Evolutionary conservation across 2,888 invertebrate species (phyloP).

Genomic region (Megaustenia siamemsis): DNA sequence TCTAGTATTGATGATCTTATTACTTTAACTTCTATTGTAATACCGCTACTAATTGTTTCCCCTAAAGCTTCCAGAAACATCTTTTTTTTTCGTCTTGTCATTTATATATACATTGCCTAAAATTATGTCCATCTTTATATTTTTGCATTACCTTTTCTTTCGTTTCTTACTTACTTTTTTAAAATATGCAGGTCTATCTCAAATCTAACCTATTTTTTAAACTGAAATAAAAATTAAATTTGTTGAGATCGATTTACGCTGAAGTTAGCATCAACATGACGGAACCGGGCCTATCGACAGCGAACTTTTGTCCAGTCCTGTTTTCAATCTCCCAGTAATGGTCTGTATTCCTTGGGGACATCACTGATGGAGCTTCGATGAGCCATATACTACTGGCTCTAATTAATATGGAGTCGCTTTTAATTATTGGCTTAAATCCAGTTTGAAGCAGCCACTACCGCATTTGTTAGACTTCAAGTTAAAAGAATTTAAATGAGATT

Average conservation of each 20-base stretch:
- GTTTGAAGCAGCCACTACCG: not conserved
- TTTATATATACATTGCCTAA: too few species aligned
- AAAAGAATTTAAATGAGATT: not conserved
- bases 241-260: not conserved
- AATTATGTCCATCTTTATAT: too few species aligned
- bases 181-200: too few species aligned
- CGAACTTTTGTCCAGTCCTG: not conserved
- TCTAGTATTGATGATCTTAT: too few species aligned
- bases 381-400: not conserved
- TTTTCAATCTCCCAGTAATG: slow-evolving; percentile 8
- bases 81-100: too few species aligned
- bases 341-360: not conserved
- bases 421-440: not conserved
- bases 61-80: too few species aligned
- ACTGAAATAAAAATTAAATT: not conserved
- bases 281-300: not conserved
- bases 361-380: too few species aligned
- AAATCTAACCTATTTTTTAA: not conserved
- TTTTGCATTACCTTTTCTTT: too few species aligned
- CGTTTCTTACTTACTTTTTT: too few species aligned
- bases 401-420: slow-evolving; percentile 18
- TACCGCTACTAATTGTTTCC: too few species aligned
- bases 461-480: not conserved
- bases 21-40: too few species aligned
- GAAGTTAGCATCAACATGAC: not conserved